Evolutionary conservation across 2,797 vertebrate species (phyloP).

Genomic region (Hirundo rustica): DNA sequence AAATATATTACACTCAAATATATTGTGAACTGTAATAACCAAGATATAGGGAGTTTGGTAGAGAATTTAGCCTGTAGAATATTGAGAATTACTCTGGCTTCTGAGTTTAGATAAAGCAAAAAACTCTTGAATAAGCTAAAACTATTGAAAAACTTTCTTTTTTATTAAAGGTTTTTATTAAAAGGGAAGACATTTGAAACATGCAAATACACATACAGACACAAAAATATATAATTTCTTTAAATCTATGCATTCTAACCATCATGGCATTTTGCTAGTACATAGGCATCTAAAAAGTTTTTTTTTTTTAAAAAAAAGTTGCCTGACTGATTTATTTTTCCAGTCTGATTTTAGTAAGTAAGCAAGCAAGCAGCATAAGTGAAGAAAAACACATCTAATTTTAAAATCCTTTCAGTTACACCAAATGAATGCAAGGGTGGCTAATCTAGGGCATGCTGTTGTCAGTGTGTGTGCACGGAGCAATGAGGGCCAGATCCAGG

Average conservation of each 20-base stretch:
- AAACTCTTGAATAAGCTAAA: not conserved
- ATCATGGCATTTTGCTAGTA: not conserved
- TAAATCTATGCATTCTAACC: not conserved
- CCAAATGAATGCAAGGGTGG: not conserved
- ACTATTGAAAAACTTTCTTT: not conserved
- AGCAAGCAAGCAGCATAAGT: not conserved
- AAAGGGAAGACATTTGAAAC: not conserved
- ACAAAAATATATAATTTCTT: not conserved
- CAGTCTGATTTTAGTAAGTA: not conserved
- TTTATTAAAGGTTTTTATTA: not conserved
- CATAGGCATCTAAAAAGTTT: not conserved
- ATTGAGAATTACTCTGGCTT: not conserved
- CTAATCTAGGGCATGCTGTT: slow-evolving; percentile 46
- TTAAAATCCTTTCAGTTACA: not conserved
- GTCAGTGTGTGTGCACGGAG: not conserved
- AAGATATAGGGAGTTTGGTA: not conserved
- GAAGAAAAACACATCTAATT: not conserved
- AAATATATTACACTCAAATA: not conserved
- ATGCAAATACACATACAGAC: not conserved
- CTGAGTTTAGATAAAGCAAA: not conserved
- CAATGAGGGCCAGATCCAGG: not conserved
- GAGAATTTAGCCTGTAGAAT: not conserved
- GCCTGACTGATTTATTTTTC: not conserved
- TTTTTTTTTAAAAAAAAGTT: too few species aligned
- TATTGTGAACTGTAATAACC: not conserved